Conservation (phyloP, 2,888 invertebrate species). For the Amiota mariae region DNA sequence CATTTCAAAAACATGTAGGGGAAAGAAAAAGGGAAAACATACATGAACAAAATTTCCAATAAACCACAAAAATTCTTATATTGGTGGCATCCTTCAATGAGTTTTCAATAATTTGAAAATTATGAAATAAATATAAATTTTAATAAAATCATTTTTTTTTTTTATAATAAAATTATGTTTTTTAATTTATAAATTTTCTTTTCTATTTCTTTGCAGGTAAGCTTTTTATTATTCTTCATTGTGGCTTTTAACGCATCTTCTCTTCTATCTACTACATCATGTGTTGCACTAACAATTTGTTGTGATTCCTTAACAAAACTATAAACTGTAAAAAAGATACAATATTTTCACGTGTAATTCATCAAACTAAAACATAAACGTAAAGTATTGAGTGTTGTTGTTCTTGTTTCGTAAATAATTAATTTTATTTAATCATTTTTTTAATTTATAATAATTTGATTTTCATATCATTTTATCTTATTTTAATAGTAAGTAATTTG, state of each 20-base stretch:
- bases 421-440: not conserved
- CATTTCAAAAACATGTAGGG: no score
- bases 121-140: slow-evolving; percentile 31
- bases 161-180: not conserved
- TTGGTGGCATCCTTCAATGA: not conserved
- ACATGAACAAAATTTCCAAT: slow-evolving; percentile 26
- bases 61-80: slow-evolving; percentile 49
- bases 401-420: slow-evolving; percentile 10
- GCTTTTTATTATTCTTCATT: not conserved
- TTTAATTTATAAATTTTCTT: slow-evolving; percentile 20
- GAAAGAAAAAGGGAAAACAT: slow-evolving; percentile 44
- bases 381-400: slow-evolving; percentile 33
- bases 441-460: slow-evolving; percentile 2
- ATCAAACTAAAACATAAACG: slow-evolving; percentile 4
- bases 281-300: slow-evolving; percentile 23
- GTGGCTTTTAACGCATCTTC: not conserved
- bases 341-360: not conserved
- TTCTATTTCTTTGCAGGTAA: slow-evolving; percentile 40
- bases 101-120: slow-evolving; percentile 27
- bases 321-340: not conserved
- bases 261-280: slow-evolving; percentile 10
- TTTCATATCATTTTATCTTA: not conserved
- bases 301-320: slow-evolving; percentile 19
- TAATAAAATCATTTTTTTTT: not conserved
- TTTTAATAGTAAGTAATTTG: not conserved